Evolutionary conservation across 1,140 invertebrate genomes (phyloP).

Genomic region (Caenorhabditis elegans): DNA sequence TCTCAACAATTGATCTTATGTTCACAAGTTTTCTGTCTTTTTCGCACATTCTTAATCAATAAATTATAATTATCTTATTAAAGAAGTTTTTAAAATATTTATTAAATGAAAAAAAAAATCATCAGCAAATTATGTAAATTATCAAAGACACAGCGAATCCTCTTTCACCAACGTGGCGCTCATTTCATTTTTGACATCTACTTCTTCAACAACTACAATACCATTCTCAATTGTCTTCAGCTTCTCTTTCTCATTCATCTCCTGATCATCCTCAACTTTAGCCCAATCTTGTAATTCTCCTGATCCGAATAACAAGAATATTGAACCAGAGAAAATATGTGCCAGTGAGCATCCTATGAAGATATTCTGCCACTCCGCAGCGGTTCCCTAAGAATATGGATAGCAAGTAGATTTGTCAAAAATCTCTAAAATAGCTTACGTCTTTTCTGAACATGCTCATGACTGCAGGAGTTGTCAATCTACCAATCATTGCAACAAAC

Average conservation of each 20-base stretch:
- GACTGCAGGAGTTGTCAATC: neutral
- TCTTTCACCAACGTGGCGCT: neutral
- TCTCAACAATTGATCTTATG: conserved; percentile 11
- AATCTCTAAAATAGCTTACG: neutral
- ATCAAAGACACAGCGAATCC: neutral
- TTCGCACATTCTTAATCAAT: too few species aligned
- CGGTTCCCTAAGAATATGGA: neutral
- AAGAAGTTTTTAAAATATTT: too few species aligned
- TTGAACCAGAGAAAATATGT: neutral
- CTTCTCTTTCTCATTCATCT: neutral
- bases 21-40: neutral
- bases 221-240: neutral
- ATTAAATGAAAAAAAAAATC: too few species aligned
- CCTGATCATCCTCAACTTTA: neutral
- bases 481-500: neutral
- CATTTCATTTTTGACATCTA: neutral
- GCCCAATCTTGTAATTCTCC: neutral
- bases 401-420: too few species aligned
- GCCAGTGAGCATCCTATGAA: neutral
- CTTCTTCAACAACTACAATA: neutral
- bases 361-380: neutral
- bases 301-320: conserved; percentile 4
- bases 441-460: neutral
- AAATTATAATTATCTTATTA: too few species aligned
- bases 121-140: too few species aligned